A percentile compares a stretch with the other conserved stretches of the same genome.
phyloP scores from a whole-genome alignment of 1,140 invertebrate species.

The Conus betulinus region DNA sequence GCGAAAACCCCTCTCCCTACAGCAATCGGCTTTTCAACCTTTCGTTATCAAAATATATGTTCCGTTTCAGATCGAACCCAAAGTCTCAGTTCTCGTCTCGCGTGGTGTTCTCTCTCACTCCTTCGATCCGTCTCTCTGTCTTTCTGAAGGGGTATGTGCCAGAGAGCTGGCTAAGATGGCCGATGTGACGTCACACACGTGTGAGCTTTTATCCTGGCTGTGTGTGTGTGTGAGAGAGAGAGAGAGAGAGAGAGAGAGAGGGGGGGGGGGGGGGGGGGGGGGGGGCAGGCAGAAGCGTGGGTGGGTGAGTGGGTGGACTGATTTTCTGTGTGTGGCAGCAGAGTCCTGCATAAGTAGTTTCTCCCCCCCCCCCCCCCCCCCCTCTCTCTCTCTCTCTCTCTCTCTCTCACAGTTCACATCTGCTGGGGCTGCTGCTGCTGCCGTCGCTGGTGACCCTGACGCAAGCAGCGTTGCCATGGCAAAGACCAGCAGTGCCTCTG shows the following conservation, averaged over 20 bases:
- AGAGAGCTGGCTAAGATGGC: not conserved
- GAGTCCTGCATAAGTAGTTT: not conserved
- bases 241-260: not conserved
- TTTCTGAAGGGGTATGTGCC: not conserved
- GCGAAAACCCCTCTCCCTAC: no score
- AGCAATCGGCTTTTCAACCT: no score
- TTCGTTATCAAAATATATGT: no score
- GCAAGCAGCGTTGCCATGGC: constrained; percentile 25
- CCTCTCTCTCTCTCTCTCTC: not conserved
- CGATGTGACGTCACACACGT: not conserved
- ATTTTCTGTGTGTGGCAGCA: not conserved
- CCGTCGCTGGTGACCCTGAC: not conserved
- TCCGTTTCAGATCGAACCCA: no score
- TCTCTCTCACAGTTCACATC: not conserved
- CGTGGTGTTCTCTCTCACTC: not conserved
- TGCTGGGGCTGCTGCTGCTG: not conserved
- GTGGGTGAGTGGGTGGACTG: not conserved
- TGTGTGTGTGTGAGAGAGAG: not conserved
- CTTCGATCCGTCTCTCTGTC: no score
- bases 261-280: not conserved
- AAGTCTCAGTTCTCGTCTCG: no score
- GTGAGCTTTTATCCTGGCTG: not conserved
- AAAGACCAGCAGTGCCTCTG: not conserved
- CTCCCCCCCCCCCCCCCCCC: not conserved
- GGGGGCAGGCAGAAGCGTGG: not conserved